phyloP scores from a whole-genome alignment of 1,140 invertebrate species.

The Anoplolepis gracilipes region DNA sequence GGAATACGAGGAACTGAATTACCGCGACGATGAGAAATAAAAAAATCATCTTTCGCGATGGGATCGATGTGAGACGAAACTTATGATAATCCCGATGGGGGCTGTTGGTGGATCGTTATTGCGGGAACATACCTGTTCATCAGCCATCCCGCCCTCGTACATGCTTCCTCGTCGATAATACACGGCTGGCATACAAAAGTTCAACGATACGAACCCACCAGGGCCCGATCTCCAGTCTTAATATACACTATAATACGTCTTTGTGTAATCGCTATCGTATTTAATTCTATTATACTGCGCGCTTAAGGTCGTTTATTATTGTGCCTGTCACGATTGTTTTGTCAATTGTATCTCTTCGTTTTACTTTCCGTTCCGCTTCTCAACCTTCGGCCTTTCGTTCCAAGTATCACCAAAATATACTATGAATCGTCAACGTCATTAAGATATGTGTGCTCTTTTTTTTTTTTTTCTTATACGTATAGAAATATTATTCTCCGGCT shows the following conservation, averaged over 20 bases:
- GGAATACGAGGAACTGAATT: too few species aligned
- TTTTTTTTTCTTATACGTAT: constrained; percentile 51
- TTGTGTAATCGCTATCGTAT: constrained; percentile 34
- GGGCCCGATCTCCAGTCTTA: constrained; percentile 10
- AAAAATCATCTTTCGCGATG: not conserved
- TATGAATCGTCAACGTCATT: constrained; percentile 78
- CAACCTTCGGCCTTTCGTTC: constrained; percentile 9
- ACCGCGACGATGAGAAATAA: not conserved
- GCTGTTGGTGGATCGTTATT: constrained; percentile 1
- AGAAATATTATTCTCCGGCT: constrained; percentile 65
- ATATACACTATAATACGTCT: constrained; percentile 25
- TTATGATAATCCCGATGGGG: constrained; percentile 1
- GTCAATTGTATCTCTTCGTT: constrained; percentile 32
- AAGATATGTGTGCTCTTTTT: constrained; percentile 73
- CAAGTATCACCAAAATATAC: constrained; percentile 77
- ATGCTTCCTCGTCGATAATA: constrained; percentile 78
- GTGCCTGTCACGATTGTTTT: constrained; percentile 60
- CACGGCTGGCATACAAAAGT: constrained; percentile 70
- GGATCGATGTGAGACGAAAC: not conserved
- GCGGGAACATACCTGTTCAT: constrained; percentile 81
- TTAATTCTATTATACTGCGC: constrained; percentile 43
- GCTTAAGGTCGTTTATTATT: constrained; percentile 63
- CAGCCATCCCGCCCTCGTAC: constrained; percentile 83
- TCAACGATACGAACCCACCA: constrained; percentile 33
- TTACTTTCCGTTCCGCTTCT: not conserved